Percentiles rank a stretch among this genome's conserved stretches.
These are phyloP conservation scores for Brachymystax lenok DNA, from an alignment of 2,797 vertebrate species.

Conservation along the genomic window DNA sequence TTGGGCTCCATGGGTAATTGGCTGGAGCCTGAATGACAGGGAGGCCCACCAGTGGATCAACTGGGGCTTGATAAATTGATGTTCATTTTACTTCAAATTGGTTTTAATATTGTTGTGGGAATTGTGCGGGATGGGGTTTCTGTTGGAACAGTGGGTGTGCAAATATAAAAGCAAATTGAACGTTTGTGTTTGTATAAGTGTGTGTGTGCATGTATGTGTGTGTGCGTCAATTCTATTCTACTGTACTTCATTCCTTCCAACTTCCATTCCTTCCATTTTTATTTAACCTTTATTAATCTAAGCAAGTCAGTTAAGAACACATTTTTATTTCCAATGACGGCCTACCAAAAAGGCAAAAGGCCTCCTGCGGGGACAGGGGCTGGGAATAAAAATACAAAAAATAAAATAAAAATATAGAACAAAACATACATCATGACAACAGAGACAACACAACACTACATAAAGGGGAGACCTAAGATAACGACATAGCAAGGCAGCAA, in stretches of 20 bases:
- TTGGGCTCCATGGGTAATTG: slow-evolving; percentile 67
- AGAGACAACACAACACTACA: too few relatives aligned
- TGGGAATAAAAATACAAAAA: too few relatives aligned
- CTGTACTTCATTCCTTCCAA: neutral
- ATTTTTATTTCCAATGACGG: too few relatives aligned
- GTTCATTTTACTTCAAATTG: slow-evolving; percentile 53
- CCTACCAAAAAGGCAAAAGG: too few relatives aligned
- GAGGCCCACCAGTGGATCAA: slow-evolving; percentile 68
- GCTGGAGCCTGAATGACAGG: slow-evolving; percentile 76
- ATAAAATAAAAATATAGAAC: too few relatives aligned
- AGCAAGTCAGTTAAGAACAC: too few relatives aligned
- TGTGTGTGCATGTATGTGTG: neutral
- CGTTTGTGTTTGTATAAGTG: neutral
- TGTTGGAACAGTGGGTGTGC: slow-evolving; percentile 57
- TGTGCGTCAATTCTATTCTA: neutral
- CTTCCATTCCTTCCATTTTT: neutral
- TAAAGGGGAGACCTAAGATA: too few relatives aligned
- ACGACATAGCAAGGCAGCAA: too few relatives aligned
- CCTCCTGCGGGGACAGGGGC: too few relatives aligned
- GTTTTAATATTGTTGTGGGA: slow-evolving; percentile 58
- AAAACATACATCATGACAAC: too few relatives aligned
- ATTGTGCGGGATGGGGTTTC: slow-evolving; percentile 41
- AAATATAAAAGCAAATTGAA: slow-evolving; percentile 40
- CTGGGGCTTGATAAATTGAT: slow-evolving; percentile 76
- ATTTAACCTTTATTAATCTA: too few relatives aligned